phyloP scores from a whole-genome alignment of 2,797 vertebrate genomes.

The Pelobates cultripes region DNA sequence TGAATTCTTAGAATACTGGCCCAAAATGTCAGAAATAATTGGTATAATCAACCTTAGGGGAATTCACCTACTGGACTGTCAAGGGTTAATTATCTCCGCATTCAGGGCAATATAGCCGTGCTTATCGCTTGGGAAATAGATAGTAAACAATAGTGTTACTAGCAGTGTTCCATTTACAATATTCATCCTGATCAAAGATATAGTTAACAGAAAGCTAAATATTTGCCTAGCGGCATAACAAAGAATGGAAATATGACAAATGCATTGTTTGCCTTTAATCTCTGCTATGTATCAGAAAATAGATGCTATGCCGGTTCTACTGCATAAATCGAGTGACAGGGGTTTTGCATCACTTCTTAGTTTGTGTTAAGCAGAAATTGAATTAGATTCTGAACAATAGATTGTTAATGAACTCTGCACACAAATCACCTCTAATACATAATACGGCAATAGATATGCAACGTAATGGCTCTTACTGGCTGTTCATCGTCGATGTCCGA shows the following conservation, averaged over 20 bases:
- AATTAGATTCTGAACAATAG: conserved; percentile 36
- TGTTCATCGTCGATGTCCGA: conserved; percentile 18
- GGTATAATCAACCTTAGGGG: too few relatives aligned
- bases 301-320: neutral
- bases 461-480: conserved; percentile 36
- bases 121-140: too few relatives aligned
- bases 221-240: conserved; percentile 24
- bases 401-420: conserved; percentile 38
- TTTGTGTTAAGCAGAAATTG: conserved; percentile 11
- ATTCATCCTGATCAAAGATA: too few relatives aligned
- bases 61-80: too few relatives aligned
- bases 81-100: too few relatives aligned
- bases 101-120: too few relatives aligned
- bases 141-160: too few relatives aligned
- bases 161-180: too few relatives aligned
- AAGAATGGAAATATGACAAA: conserved; percentile 10
- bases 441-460: conserved; percentile 5
- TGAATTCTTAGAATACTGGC: too few relatives aligned
- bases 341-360: conserved; percentile 5
- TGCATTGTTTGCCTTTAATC: too few relatives aligned
- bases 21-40: too few relatives aligned
- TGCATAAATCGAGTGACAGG: neutral
- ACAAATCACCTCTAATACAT: conserved; percentile 44
- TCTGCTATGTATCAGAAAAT: conserved; percentile 5
- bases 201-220: conserved; percentile 25